Conservation (phyloP, 2,888 invertebrate genomes). For the Chrysodeixis includens region DNA sequence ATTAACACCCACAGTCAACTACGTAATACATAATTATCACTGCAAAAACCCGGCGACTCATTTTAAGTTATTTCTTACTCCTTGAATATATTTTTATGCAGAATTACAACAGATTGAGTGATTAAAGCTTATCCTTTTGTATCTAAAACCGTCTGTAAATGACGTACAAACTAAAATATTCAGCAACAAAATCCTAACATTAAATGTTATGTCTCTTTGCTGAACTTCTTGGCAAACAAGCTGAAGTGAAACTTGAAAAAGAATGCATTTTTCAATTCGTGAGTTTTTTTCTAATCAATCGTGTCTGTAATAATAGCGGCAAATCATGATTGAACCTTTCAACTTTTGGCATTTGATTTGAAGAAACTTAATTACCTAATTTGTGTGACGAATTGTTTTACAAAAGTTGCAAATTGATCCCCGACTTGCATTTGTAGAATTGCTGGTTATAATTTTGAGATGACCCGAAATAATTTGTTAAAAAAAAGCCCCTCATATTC, state of each 20-base stretch:
- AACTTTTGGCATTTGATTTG: conserved; percentile 1
- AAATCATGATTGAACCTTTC: background rate
- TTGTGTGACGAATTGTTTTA: background rate
- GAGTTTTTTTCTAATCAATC: background rate
- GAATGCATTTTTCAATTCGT: background rate
- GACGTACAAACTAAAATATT: too few relatives aligned
- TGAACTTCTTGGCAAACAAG: too few relatives aligned
- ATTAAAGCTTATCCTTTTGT: background rate
- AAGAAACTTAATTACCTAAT: background rate
- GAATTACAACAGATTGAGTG: background rate
- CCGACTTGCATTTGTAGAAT: background rate
- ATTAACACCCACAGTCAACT: background rate
- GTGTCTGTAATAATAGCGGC: background rate
- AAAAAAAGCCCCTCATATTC: background rate
- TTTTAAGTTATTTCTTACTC: too few relatives aligned
- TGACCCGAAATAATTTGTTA: background rate
- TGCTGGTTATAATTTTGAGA: background rate
- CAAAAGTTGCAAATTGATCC: background rate
- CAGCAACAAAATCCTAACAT: too few relatives aligned
- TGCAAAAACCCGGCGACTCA: background rate
- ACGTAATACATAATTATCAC: background rate
- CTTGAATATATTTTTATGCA: background rate
- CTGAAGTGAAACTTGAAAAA: background rate
- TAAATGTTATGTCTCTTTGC: too few relatives aligned
- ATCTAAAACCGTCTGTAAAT: background rate